Conservation (phyloP, 2,888 invertebrate species). For the Lamellibrachia satsuma region DNA sequence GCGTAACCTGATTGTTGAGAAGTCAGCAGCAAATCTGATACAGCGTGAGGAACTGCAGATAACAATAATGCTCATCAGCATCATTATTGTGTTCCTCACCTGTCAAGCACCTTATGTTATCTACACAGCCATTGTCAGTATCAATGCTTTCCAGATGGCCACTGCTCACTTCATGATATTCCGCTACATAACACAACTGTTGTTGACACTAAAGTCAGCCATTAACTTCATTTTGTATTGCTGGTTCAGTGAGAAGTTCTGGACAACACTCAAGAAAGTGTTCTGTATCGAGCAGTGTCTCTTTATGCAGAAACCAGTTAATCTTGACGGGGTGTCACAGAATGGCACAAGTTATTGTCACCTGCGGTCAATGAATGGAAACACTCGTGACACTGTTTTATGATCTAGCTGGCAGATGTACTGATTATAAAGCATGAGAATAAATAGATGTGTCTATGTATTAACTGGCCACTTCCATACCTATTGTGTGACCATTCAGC, state of each 20-base stretch:
- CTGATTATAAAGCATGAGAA: not conserved
- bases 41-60: slow-evolving; percentile 48
- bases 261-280: slow-evolving; percentile 59
- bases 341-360: slow-evolving; percentile 29
- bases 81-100: slow-evolving; percentile 61
- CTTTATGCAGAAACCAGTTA: not conserved
- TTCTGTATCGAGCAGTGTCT: slow-evolving; percentile 58
- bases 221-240: slow-evolving; percentile 63
- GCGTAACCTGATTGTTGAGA: slow-evolving; percentile 44
- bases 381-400: slow-evolving; percentile 1
- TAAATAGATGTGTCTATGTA: not conserved
- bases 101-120: slow-evolving; percentile 60
- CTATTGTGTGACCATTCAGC: not conserved
- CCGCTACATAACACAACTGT: slow-evolving; percentile 41
- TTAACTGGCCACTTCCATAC: not conserved
- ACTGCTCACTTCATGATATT: slow-evolving; percentile 33
- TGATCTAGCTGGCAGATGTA: not conserved
- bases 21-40: not conserved
- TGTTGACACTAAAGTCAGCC: slow-evolving; percentile 58
- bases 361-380: slow-evolving; percentile 17
- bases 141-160: slow-evolving; percentile 28
- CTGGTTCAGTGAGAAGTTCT: slow-evolving; percentile 65
- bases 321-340: slow-evolving; percentile 2
- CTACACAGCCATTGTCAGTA: slow-evolving; percentile 42
- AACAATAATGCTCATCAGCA: slow-evolving; percentile 60